These are phyloP conservation scores for Lophotis ruficrista DNA, from an alignment of 2,113 vertebrate species.

Conservation along the genomic window DNA sequence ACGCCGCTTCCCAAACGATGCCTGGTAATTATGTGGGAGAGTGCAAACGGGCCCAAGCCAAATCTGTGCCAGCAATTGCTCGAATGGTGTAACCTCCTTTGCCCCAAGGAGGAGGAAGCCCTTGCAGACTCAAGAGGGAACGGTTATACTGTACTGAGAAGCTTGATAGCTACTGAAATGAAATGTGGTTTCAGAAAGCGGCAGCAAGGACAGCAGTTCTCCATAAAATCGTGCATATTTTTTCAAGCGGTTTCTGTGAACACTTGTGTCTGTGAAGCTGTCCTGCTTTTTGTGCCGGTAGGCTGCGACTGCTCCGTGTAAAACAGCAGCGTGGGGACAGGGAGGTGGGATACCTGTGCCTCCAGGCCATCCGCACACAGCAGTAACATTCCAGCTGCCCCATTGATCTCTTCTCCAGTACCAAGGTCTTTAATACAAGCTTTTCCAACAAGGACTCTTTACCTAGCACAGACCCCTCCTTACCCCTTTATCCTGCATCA, in stretches of 20 bases:
- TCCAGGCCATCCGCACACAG: background rate
- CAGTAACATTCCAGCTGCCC: background rate
- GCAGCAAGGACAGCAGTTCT: background rate
- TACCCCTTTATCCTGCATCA: background rate
- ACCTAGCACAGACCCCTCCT: background rate
- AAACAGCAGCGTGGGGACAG: too few species aligned
- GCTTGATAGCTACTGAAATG: background rate
- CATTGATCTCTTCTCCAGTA: background rate
- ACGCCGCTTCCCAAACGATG: rapidly evolving
- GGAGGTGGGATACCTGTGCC: background rate
- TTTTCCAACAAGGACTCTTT: background rate
- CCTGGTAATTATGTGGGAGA: background rate
- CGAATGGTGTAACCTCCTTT: background rate
- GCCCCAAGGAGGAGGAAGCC: background rate
- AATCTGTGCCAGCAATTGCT: background rate
- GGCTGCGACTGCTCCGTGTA: background rate
- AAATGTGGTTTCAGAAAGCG: background rate
- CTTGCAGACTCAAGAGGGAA: background rate
- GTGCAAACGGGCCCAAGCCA: background rate
- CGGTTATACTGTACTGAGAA: background rate
- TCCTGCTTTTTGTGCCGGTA: background rate
- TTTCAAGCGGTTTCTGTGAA: background rate
- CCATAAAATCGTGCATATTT: background rate
- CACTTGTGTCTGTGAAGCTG: background rate
- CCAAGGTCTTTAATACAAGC: background rate